Evolutionary conservation across 2,888 invertebrate species (phyloP).

Genomic region (Amblyteles armatorius): DNA sequence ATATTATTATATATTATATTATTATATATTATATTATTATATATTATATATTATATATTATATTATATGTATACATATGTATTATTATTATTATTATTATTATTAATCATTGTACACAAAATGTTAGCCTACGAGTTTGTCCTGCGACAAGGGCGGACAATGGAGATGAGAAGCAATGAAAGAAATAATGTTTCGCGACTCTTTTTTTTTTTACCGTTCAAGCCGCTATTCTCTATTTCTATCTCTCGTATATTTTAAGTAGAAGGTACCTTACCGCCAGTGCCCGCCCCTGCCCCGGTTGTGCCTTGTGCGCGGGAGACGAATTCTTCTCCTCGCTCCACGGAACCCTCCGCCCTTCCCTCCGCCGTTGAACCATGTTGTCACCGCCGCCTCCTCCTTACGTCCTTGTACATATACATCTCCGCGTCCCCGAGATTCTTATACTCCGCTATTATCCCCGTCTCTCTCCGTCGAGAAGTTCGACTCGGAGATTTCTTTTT

Average conservation of each 20-base stretch:
- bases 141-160: neutral
- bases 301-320: conserved; percentile 30
- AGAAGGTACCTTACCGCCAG: conserved; percentile 2
- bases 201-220: conserved; percentile 19
- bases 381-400: conserved; percentile 1
- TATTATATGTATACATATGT: no score
- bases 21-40: no score
- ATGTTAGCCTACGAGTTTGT: neutral
- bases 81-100: no score
- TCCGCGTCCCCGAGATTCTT: conserved; percentile 8
- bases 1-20: no score
- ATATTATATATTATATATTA: no score
- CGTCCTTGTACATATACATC: conserved; percentile 24
- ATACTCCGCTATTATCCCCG: conserved; percentile 48
- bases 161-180: conserved; percentile 33
- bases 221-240: conserved; percentile 36
- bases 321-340: conserved; percentile 54
- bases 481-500: conserved; percentile 80
- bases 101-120: neutral
- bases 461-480: conserved; percentile 51
- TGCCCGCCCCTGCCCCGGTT: neutral
- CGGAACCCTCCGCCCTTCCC: conserved; percentile 28
- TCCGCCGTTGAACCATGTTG: conserved; percentile 10
- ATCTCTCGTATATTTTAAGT: conserved; percentile 25
- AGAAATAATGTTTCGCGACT: conserved; percentile 31